Evolutionary conservation across 2,797 vertebrate species (phyloP), one percentile per base, ranked within the genome.

Genomic region (Bryconaethiops microstoma): DNA sequence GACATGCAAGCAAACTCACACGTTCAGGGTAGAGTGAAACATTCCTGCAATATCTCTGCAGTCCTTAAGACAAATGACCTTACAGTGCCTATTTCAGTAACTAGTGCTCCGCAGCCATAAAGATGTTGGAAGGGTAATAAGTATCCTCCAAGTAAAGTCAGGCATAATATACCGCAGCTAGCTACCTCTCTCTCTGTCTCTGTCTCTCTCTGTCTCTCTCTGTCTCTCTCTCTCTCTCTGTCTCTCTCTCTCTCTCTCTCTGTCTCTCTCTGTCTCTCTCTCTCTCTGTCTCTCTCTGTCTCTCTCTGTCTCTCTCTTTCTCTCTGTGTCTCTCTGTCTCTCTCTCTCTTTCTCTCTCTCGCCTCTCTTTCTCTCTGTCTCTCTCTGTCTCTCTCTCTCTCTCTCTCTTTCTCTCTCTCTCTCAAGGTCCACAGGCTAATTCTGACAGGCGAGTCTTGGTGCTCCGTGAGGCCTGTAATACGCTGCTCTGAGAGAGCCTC

Each of bases 121-220:
- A 71, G 10, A 57, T 4, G 55, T 76, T 21, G 10, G 40, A 82
- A 77, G 67, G 55, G 68, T 57, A 65, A 77, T 82, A 65, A 65
- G 69, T 64, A 50, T 64, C 23, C 45, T 9, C 42, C 74, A 52
- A 64, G 71, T 74, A 50, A 52, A 64, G 45, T 59, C 39, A 60
- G 64, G 19, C 48, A 25, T 71, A 77, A 72, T 82, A 82, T 77
- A 50, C 60, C 64, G 67, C 75, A 35, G 2, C 74, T 35, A 16
- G 19, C 40, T 45, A 19, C 0, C 42, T 48, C n/a, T 42, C 29
- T n/a, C n/a, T n/a, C n/a, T n/a, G n/a, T n/a, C n/a, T 1, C 3
- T 3, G 29, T 29, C 29, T 29, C 29, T 29, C 29, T 29, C 19
- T n/a, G 35, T 40, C 8, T 19, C 63, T 65, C 63, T 40, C 63